Evolutionary conservation across 2,888 invertebrate genomes (phyloP).

Genomic region (Tipula unca): DNA sequence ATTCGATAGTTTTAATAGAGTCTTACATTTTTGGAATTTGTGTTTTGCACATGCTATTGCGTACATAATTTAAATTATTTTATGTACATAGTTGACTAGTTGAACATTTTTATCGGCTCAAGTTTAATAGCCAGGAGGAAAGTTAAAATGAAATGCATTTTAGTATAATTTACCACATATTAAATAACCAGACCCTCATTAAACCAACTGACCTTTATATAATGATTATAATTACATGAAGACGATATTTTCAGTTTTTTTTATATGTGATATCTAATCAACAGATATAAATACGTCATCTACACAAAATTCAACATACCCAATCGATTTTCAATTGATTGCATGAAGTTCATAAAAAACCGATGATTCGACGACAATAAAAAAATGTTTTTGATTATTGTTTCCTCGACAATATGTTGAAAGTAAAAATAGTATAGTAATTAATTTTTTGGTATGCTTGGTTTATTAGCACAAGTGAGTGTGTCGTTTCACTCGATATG

Average conservation of each 20-base stretch:
- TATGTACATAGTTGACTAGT: not conserved
- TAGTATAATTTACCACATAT: not conserved
- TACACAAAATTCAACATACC: not conserved
- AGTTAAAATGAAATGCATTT: not conserved
- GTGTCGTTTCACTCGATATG: not conserved
- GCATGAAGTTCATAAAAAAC: not conserved
- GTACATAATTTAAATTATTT: not conserved
- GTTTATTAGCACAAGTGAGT: not conserved
- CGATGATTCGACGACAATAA: not conserved
- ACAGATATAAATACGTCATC: not conserved
- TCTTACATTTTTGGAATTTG: not conserved
- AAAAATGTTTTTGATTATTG: not conserved
- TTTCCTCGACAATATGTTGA: not conserved
- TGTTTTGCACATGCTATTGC: not conserved
- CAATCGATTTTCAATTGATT: not conserved
- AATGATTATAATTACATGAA: not conserved
- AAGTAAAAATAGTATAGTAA: not conserved
- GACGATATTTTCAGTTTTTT: not conserved
- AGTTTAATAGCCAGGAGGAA: not conserved
- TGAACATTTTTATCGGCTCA: not conserved
- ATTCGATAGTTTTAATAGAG: not conserved
- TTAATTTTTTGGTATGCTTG: not conserved
- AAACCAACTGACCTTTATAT: not conserved
- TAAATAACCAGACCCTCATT: not conserved
- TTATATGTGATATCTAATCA: not conserved